Evolutionary conservation across 2,113 vertebrate species (phyloP), one percentile per base, ranked within the genome.

Genomic region (Zootoca vivipara): DNA sequence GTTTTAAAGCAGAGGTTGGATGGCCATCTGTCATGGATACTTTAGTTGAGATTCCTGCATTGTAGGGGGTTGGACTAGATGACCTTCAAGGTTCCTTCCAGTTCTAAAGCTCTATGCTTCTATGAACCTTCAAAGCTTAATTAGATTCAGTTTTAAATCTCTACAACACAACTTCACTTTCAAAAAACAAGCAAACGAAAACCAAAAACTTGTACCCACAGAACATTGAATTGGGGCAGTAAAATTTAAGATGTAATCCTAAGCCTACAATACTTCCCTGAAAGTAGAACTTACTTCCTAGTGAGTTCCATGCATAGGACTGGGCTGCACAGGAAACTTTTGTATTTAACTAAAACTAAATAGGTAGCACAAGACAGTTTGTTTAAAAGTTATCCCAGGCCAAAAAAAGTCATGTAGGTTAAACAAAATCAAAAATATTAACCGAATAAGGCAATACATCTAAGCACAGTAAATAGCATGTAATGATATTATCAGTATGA

Each of bases 361-460:
- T 88, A 35, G 3, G 30, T 67, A 83, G 6, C 1, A 0, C 9
- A 18, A 40, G 40, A 89, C 6, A 15, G 92, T 83, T 85, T 72
- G 28, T 75, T 87, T 87, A 87, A 2, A n/a, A 89, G 84, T 52
- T 10, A 2, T 85, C 91, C 13, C 46, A 40, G 87, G 52, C 83
- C 26, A 78, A 73, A 81, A 46, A 85, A 58, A 10, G 30, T 35
- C 22, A 67, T 30, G 58, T 65, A 67, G 58, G 77, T 75, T 65
- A 90, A 80, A 90, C 78, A 85, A 86, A 90, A 70, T 65, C 24
- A 91, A 24, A 91, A 87, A 65, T 30, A 72, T 58, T 74, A 87
- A 8, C 58, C 82, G 80, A 72, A 83, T 78, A 92, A 92, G 86
- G 64, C 18, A 82, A 86, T 73, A 85, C 1, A 85, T 38, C 72